Evolutionary conservation across 2,797 vertebrate species (phyloP).

Genomic region (Sebastes vulpes): DNA sequence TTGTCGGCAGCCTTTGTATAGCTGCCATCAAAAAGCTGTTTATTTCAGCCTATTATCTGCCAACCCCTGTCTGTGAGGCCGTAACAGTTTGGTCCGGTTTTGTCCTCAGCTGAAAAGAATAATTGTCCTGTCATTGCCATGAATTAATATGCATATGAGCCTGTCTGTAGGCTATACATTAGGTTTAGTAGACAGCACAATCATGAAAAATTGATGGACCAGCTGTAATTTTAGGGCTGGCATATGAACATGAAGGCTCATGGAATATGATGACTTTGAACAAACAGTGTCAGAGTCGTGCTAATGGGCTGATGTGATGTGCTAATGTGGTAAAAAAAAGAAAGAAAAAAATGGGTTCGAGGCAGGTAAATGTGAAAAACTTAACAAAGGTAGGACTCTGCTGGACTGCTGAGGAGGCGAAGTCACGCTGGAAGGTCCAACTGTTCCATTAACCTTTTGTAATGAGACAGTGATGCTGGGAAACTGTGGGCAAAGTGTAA

Average conservation of each 20-base stretch:
- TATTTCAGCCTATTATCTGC: not conserved
- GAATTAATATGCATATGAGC: conserved; percentile 77
- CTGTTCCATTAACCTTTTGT: conserved; percentile 75
- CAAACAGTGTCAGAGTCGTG: conserved; percentile 52
- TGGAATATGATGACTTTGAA: conserved; percentile 55
- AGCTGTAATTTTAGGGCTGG: conserved; percentile 62
- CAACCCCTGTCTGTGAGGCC: not conserved
- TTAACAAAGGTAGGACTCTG: conserved; percentile 32
- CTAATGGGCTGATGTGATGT: conserved; percentile 29
- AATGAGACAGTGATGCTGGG: conserved; percentile 60
- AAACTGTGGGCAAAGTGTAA: conserved; percentile 49
- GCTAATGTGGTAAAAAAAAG: conserved; percentile 26
- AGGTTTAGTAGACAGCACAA: conserved; percentile 68
- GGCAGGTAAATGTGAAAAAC: conserved; percentile 49
- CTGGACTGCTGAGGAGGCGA: conserved; percentile 50
- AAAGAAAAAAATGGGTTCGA: conserved; percentile 9
- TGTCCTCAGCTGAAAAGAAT: conserved; percentile 62
- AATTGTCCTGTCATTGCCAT: conserved; percentile 74
- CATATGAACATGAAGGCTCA: conserved; percentile 49
- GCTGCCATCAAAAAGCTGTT: conserved; percentile 9
- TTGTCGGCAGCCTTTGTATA: not conserved
- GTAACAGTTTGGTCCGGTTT: conserved; percentile 28
- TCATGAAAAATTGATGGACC: conserved; percentile 80
- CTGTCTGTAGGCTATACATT: conserved; percentile 72
- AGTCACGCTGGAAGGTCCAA: conserved; percentile 50